Conservation (phyloP, 1,140 invertebrate species). For the Musca vetustissima region DNA sequence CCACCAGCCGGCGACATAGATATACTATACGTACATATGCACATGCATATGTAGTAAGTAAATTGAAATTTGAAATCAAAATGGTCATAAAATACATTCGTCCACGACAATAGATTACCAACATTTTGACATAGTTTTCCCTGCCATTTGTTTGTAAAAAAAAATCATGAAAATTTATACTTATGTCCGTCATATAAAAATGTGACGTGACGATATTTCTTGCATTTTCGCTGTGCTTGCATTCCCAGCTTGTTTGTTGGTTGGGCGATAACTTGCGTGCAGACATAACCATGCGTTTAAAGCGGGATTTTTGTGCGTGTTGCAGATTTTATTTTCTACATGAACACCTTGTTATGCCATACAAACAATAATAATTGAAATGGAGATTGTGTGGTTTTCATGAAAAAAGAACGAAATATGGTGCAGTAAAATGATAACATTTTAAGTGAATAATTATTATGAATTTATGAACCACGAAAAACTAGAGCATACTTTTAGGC, state of each 20-base stretch:
- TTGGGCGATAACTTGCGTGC: no score
- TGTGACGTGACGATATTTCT: not conserved
- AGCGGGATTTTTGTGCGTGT: no score
- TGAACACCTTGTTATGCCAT: conserved; percentile 11
- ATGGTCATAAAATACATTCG: no score
- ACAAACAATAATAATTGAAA: no score
- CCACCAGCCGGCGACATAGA: conserved; percentile 26
- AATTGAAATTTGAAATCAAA: no score
- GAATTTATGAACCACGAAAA: not conserved
- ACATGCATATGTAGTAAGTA: not conserved
- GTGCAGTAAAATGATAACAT: no score
- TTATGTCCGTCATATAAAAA: not conserved
- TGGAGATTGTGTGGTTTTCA: no score
- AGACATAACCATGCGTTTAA: not conserved
- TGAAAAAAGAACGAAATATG: no score
- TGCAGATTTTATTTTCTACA: conserved; percentile 8
- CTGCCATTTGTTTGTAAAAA: not conserved
- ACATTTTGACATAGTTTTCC: conserved; percentile 22
- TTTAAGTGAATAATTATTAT: conserved; percentile 3
- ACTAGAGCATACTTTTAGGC: no score
- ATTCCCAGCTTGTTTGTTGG: no score
- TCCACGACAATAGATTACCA: conserved; percentile 4
- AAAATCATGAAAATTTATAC: conserved; percentile 1
- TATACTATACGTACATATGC: no score
- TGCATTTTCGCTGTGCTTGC: no score